These are phyloP conservation scores for Drosophila virilis DNA, from an alignment of 1,140 invertebrate species.

Conservation along the genomic window DNA sequence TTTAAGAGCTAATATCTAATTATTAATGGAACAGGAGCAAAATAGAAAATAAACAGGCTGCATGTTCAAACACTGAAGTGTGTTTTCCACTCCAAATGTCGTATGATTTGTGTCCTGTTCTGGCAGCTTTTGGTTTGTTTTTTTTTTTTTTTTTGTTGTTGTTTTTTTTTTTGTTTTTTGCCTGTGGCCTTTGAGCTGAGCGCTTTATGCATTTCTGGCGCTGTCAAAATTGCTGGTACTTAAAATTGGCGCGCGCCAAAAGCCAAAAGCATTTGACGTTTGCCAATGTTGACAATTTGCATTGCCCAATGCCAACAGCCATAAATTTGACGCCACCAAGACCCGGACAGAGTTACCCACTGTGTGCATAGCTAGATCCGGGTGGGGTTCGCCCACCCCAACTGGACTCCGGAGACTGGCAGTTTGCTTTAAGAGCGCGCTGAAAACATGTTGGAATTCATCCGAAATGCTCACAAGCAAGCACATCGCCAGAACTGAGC, in stretches of 20 bases:
- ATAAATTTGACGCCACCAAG: conserved; percentile 49
- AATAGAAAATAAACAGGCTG: not conserved
- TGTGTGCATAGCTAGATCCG: not conserved
- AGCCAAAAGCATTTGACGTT: conserved; percentile 37
- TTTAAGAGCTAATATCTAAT: not conserved
- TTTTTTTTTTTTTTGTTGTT: not conserved
- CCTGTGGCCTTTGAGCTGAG: conserved; percentile 8
- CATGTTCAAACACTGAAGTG: conserved; percentile 6
- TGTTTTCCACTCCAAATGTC: not conserved
- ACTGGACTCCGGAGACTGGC: conserved; percentile 1
- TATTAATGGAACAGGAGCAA: not conserved
- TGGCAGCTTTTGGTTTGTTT: not conserved
- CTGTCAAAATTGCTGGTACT: conserved; percentile 47
- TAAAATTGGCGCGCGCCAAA: conserved; percentile 32
- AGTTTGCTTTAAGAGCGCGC: conserved; percentile 3
- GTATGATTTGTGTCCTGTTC: conserved; percentile 15
- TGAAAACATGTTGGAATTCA: conserved; percentile 11
- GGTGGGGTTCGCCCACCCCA: not conserved
- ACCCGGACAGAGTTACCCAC: conserved; percentile 10
- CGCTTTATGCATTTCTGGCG: conserved; percentile 44
- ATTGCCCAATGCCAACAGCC: conserved; percentile 50
- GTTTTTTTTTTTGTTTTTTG: not conserved
- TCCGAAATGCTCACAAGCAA: not conserved
- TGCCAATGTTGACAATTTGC: conserved; percentile 56
- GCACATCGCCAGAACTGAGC: too few relatives aligned